Conservation (phyloP, 2,888 invertebrate species). For the Calliopum simillimum region DNA sequence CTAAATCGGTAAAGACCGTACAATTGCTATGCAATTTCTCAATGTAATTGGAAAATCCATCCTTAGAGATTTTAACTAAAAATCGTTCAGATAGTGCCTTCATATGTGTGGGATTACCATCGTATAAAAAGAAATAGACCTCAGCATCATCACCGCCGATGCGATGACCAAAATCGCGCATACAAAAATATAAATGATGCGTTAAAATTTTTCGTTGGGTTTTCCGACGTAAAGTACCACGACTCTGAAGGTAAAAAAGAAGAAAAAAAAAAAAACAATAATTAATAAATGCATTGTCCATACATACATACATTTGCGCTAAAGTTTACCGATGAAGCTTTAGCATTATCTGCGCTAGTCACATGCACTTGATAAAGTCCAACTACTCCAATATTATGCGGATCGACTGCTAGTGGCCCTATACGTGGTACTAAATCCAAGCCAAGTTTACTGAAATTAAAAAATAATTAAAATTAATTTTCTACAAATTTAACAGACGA, state of each 20-base stretch:
- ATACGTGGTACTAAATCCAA: conserved; percentile 92
- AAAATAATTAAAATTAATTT: background rate
- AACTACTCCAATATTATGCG: conserved; percentile 88
- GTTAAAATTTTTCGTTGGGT: conserved; percentile 69
- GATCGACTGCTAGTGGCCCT: conserved; percentile 90
- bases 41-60: conserved; percentile 89
- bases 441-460: conserved; percentile 82
- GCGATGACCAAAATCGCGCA: conserved; percentile 89
- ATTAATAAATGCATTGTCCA: background rate
- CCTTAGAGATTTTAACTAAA: conserved; percentile 88
- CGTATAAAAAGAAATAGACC: conserved; percentile 87
- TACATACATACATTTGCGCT: background rate
- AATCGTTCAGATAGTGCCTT: conserved; percentile 90
- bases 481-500: background rate
- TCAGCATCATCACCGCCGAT: conserved; percentile 92
- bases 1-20: conserved; percentile 85
- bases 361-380: conserved; percentile 87
- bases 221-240: conserved; percentile 66
- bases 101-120: conserved; percentile 74
- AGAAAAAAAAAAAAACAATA: conserved; percentile 1
- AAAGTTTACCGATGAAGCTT: conserved; percentile 75
- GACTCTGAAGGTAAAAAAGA: conserved; percentile 56
- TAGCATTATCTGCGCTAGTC: conserved; percentile 79
- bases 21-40: conserved; percentile 89
- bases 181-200: conserved; percentile 87